These are phyloP conservation scores for Saturnia japonica DNA, from an alignment of 2,888 invertebrate species.

Conservation along the genomic window DNA sequence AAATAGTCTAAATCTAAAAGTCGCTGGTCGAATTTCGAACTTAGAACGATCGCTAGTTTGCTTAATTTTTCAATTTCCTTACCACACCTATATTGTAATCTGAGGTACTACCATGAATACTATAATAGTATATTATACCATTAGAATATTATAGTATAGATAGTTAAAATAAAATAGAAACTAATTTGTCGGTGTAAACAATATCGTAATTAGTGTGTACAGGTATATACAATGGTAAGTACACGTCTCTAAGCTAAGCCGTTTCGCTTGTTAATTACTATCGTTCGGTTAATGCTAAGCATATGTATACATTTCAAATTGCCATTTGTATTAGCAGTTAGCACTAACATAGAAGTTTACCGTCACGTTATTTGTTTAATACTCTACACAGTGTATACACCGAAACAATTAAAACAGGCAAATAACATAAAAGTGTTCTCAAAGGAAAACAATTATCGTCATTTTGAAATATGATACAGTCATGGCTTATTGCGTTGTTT, in stretches of 20 bases:
- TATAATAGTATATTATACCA: too few species aligned
- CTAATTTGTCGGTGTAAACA: background rate
- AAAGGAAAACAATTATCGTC: background rate
- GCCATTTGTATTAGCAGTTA: background rate
- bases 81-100: too few species aligned
- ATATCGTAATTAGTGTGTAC: background rate
- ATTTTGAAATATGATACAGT: background rate
- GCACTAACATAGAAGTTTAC: background rate
- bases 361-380: background rate
- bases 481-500: background rate
- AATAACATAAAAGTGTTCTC: background rate
- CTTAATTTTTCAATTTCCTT: too few species aligned
- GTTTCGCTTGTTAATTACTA: background rate
- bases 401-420: background rate
- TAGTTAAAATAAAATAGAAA: background rate
- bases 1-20: too few species aligned
- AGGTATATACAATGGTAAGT: background rate
- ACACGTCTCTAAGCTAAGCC: background rate
- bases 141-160: too few species aligned
- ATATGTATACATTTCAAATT: constrained; percentile 10
- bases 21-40: too few species aligned
- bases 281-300: background rate
- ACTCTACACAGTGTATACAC: background rate
- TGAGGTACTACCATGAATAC: too few species aligned
- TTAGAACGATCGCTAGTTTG: too few species aligned